phyloP scores from a whole-genome alignment of 2,113 vertebrate species.

The Cryptomyrus ogoouensis region DNA sequence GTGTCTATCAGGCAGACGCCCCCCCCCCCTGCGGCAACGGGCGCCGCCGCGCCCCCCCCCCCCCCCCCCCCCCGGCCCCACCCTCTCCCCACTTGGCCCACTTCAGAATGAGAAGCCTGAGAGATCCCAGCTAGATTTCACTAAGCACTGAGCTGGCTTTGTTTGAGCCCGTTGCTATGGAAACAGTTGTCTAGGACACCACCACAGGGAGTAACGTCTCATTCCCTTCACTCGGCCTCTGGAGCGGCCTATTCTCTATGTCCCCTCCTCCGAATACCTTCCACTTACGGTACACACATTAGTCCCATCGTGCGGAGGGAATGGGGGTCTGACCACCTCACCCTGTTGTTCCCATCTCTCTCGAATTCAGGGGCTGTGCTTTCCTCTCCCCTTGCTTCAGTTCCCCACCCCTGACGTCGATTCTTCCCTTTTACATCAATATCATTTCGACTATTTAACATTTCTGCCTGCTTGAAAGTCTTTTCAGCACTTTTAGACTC shows the following conservation, averaged over 20 bases:
- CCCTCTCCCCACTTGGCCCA: slow-evolving; percentile 24
- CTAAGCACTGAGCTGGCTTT: slow-evolving; percentile 60
- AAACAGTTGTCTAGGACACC: slow-evolving; percentile 50
- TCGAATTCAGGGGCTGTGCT: neutral
- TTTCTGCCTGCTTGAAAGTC: neutral
- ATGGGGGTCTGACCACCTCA: neutral
- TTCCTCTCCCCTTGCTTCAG: slow-evolving; percentile 19
- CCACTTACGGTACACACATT: neutral
- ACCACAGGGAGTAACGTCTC: slow-evolving; percentile 44
- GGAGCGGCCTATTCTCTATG: slow-evolving; percentile 12
- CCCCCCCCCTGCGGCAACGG: neutral
- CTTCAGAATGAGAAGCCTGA: slow-evolving; percentile 48
- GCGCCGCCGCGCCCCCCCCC: neutral
- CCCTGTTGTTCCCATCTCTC: neutral
- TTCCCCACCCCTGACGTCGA: neutral
- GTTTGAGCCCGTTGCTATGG: slow-evolving; percentile 63
- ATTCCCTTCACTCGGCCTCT: slow-evolving; percentile 34
- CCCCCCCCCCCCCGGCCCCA: neutral
- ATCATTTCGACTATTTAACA: neutral
- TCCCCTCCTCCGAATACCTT: neutral
- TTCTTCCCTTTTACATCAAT: neutral
- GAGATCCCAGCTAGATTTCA: slow-evolving; percentile 59
- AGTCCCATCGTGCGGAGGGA: neutral
- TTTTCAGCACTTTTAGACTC: neutral
- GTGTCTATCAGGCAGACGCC: neutral